These are phyloP conservation scores for Lysandra coridon DNA, from an alignment of 2,888 invertebrate genomes.

Conservation along the genomic window DNA sequence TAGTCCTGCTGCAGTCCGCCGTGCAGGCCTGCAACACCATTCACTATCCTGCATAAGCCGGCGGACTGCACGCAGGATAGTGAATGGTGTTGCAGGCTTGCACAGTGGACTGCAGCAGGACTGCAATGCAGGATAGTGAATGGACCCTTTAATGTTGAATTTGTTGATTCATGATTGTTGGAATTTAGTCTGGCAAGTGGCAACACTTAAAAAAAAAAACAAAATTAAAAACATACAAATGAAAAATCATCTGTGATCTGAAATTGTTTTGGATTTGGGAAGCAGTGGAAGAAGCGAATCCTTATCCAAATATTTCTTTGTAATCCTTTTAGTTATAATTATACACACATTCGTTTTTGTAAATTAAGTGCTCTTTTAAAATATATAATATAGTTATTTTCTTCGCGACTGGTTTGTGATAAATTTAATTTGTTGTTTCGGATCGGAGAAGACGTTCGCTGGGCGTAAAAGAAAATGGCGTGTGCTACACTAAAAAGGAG, in stretches of 20 bases:
- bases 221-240: conserved; percentile 48
- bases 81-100: too few relatives aligned
- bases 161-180: too few relatives aligned
- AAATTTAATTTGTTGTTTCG: conserved; percentile 57
- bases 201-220: conserved; percentile 54
- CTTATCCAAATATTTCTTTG: conserved; percentile 62
- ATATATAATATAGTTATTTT: conserved; percentile 63
- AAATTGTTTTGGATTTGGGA: conserved; percentile 63
- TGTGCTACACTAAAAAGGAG: conserved; percentile 98
- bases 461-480: conserved; percentile 92
- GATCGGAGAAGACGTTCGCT: conserved; percentile 74
- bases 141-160: too few relatives aligned
- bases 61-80: too few relatives aligned
- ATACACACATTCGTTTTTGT: conserved; percentile 51
- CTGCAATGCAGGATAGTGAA: too few relatives aligned
- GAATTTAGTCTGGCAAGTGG: background rate
- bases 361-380: conserved; percentile 54
- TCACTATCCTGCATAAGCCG: too few relatives aligned
- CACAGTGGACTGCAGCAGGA: too few relatives aligned
- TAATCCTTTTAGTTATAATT: conserved; percentile 60
- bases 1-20: too few relatives aligned
- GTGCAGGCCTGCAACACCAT: too few relatives aligned
- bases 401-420: conserved; percentile 55
- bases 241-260: conserved; percentile 63
- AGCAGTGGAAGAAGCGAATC: conserved; percentile 55